Conservation (phyloP, 2,113 vertebrate species). For the Labeo rohita region DNA sequence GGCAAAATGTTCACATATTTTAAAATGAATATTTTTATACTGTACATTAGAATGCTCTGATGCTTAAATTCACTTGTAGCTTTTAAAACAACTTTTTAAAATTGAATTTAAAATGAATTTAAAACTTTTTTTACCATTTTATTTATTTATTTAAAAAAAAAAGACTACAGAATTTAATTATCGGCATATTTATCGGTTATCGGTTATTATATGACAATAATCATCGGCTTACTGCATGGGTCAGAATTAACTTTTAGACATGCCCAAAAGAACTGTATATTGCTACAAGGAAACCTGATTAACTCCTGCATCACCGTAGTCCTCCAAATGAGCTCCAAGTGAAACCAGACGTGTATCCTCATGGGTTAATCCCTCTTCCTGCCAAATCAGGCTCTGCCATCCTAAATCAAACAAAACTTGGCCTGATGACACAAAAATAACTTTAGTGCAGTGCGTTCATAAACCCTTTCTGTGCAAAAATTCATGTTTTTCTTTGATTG, state of each 20-base stretch:
- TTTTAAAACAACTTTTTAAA: background rate
- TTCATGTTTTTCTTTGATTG: background rate
- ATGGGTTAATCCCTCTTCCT: conserved; percentile 1
- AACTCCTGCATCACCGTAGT: background rate
- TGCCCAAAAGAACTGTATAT: background rate
- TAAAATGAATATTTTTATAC: too few species aligned
- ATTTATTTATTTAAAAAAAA: background rate
- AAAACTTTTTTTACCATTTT: background rate
- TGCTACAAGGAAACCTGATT: conserved; percentile 9
- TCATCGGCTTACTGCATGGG: background rate
- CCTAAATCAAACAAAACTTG: background rate
- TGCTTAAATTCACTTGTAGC: too few species aligned
- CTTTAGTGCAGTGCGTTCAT: conserved; percentile 9
- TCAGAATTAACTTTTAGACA: background rate
- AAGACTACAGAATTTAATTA: background rate
- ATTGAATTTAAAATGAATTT: too few species aligned
- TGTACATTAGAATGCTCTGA: too few species aligned
- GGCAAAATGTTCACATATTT: too few species aligned
- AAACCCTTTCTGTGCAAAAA: background rate
- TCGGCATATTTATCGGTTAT: background rate
- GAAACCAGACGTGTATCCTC: conserved; percentile 9
- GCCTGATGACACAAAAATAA: conserved; percentile 24
- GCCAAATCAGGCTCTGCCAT: conserved; percentile 29
- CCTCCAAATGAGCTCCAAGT: background rate
- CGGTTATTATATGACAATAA: background rate